Evolutionary conservation across 2,797 vertebrate species (phyloP), one percentile per base, ranked within the genome.

Genomic region (Leucoraja ocellata): DNA sequence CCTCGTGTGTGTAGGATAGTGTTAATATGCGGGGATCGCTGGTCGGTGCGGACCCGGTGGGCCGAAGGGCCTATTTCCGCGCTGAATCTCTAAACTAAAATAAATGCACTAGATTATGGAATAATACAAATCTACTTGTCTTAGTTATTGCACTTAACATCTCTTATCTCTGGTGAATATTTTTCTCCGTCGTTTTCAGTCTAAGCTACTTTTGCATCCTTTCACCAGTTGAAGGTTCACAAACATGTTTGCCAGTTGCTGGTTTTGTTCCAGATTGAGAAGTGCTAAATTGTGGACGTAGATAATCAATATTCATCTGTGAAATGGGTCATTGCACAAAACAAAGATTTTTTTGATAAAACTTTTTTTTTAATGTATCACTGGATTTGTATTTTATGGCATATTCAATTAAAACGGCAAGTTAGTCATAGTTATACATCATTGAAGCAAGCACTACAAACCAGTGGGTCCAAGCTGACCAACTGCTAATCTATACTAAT

Each of bases 281-380:
- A 91, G 73, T 91, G 88, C 9, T 74, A 25, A 36, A 68, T 91
- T 13, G 39, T 54, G 80, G 2, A 71, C 46, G 32, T 18, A 91
- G 21, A 91, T 91, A 73, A 91, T 23, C 8, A 7, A 25, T 21
- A 4, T 18, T 68, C 65, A 91, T 9, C 63, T 36, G n/a, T 7
- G 63, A 90, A 65, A 90, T 90, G 36, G n/a, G 84, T 6, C 84
- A 68, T 68, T 90, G 84, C 84, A 90, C 13, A 7, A 74, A 28
- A 9, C 65, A 32, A 90, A 90, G 21, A 65, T 90, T 71, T 68
- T n/a, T 90, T 71, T 36, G 63, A n/a, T 71, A 23, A 71, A 91
- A 25, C 68, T 25, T 36, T 91, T 91, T 68, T 16, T 68, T 68
- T 68, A 71, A 46, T 74, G 71, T 91, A 68, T n/a, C 84, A 46